Base-by-base conservation (phyloP, 2,888 invertebrate genomes). In the Tuberolachnus salignus region DNA sequence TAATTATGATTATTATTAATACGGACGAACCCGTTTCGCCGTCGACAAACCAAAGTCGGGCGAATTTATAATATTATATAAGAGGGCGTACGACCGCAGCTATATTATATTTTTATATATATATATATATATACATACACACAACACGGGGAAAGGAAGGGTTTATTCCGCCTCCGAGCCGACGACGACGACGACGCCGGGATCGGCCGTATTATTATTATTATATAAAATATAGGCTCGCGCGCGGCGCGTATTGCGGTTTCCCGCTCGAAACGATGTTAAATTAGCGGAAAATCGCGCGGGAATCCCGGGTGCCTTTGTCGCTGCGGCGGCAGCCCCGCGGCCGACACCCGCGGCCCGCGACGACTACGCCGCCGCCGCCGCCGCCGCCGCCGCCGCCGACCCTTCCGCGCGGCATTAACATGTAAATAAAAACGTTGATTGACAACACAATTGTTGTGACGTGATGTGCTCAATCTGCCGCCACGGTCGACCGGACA, bases 211-310 rank as follows among this genome's bases (percentile, higher is more conserved):
- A 61, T 61, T 51, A 34, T 57, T 61, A 51, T 19, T 13, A 23
- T n/a, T 9, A 1, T 3, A 23, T 23, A 73, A 63, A 51, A 6
- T 23, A 21, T 13, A 11, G 3, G 19, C 46, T n/a, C 19, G 61
- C 42, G 42, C 49, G 44, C 6, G 61, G n/a, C 26, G 42, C n/a
- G n/a, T 19, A 53, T 53, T 34, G 74, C 14, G 74, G 74, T 74
- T 75, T 75, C 75, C 75, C 11, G 46, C 55, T 67, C 75, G 57
- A 75, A 82, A 82, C 80, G 82, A 80, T 81, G 82, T 82, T 82
- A 82, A 83, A 83, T 82, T 82, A 82, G 83, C 82, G 81, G 83
- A 83, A 83, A 83, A 83, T 83, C 82, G 82, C 81, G 34, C 34
- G n/a, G 67, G 44, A 11, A 14, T 55, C 57, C 57, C 75, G 57